Evolutionary conservation across 2,113 vertebrate species (phyloP).

Genomic region (Numida meleagris): DNA sequence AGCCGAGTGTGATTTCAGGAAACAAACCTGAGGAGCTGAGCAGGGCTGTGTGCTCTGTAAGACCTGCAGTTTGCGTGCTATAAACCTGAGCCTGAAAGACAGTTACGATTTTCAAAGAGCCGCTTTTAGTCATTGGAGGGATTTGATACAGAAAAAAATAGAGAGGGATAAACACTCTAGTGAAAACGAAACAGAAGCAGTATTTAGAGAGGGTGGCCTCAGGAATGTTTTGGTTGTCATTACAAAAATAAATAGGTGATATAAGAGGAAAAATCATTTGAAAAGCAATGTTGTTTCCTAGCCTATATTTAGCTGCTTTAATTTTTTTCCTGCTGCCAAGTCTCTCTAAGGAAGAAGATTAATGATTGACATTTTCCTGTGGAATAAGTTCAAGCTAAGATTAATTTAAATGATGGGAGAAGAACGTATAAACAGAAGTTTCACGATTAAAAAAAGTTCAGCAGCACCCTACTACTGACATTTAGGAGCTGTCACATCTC

Average conservation of each 20-base stretch:
- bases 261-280: background rate
- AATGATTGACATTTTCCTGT: conserved; percentile 51
- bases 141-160: conserved; percentile 11
- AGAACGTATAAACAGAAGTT: conserved; percentile 32
- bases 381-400: conserved; percentile 19
- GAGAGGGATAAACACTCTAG: conserved; percentile 24
- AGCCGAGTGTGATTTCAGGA: background rate
- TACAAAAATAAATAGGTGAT: conserved; percentile 51
- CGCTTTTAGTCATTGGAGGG: background rate
- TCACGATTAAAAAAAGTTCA: conserved; percentile 29
- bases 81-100: conserved; percentile 5
- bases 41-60: background rate
- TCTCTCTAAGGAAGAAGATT: conserved; percentile 9
- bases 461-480: conserved; percentile 2
- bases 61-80: background rate
- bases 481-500: conserved; percentile 52
- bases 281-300: conserved; percentile 41
- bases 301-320: background rate
- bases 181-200: conserved; percentile 7
- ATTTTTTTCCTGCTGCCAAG: background rate
- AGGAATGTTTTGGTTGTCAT: conserved; percentile 34
- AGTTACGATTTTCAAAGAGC: conserved; percentile 29
- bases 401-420: conserved; percentile 46
- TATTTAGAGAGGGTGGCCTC: background rate
- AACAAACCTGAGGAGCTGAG: background rate